These are phyloP conservation scores for Sturmia bella DNA, from an alignment of 2,888 invertebrate genomes.

Conservation along the genomic window DNA sequence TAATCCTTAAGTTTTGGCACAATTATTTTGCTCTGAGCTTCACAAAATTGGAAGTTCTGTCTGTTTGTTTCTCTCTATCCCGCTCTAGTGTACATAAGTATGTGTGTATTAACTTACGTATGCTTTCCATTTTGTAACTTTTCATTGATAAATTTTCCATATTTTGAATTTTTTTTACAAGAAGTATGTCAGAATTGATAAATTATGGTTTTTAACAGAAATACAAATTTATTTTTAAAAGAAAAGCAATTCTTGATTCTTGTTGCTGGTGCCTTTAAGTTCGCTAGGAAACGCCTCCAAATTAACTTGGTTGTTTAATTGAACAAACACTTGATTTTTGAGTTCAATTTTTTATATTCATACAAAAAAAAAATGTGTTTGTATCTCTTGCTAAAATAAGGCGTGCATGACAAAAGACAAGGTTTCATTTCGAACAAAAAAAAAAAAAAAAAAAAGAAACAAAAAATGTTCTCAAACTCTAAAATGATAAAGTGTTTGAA, in stretches of 20 bases:
- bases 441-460: too few species aligned
- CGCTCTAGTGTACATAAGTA: too few species aligned
- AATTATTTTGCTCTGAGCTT: too few species aligned
- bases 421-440: slow-evolving; percentile 27
- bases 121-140: too few species aligned
- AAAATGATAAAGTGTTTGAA: slow-evolving; percentile 58
- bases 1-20: too few species aligned
- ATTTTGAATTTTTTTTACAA: too few species aligned
- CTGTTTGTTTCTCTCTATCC: too few species aligned
- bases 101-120: too few species aligned
- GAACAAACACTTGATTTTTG: slow-evolving; percentile 54
- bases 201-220: slow-evolving; percentile 14
- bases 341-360: slow-evolving; percentile 17
- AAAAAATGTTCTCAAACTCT: slow-evolving; percentile 2
- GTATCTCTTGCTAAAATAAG: slow-evolving; percentile 37
- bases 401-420: slow-evolving; percentile 69
- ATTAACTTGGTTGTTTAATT: slow-evolving; percentile 60
- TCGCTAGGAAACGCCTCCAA: slow-evolving; percentile 62
- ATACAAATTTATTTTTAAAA: slow-evolving; percentile 8
- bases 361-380: slow-evolving; percentile 11
- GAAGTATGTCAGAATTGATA: too few species aligned
- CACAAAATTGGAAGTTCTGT: too few species aligned
- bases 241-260: neutral
- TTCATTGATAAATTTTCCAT: too few species aligned
- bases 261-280: neutral